These are phyloP conservation scores for Ceryle rudis DNA, from an alignment of 2,797 vertebrate species.

Conservation along the genomic window DNA sequence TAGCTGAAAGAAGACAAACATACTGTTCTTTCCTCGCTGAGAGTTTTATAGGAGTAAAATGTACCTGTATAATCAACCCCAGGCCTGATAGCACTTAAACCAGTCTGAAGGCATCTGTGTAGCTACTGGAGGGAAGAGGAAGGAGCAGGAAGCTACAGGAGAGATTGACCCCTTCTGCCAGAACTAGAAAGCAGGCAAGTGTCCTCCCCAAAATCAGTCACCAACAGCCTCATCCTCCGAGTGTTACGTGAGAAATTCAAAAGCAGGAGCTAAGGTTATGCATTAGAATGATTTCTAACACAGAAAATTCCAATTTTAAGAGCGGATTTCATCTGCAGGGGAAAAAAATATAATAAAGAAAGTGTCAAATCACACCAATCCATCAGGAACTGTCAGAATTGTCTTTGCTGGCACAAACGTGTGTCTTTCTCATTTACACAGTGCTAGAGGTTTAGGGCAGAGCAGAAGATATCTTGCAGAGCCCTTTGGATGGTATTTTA, in stretches of 20 bases:
- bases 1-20: background rate
- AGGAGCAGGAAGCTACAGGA: background rate
- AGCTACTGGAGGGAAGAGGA: background rate
- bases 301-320: slow-evolving; percentile 5
- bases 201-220: background rate
- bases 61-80: background rate
- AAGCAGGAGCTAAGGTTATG: background rate
- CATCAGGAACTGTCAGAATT: background rate
- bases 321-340: background rate
- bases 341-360: background rate
- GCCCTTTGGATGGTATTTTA: background rate
- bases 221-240: background rate
- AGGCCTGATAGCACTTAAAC: background rate
- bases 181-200: background rate
- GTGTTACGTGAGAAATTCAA: background rate
- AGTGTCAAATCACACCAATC: slow-evolving; percentile 1
- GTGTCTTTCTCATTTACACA: background rate
- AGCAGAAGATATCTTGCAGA: background rate
- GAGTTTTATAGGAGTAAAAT: background rate
- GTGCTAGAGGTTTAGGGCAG: background rate
- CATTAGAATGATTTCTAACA: background rate
- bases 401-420: background rate
- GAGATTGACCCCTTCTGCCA: background rate
- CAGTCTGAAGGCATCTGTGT: background rate
- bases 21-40: background rate